Evolutionary conservation across 2,113 vertebrate genomes (phyloP), one percentile per base, ranked within the genome.

Genomic region (Oncorhynchus kisutch): DNA sequence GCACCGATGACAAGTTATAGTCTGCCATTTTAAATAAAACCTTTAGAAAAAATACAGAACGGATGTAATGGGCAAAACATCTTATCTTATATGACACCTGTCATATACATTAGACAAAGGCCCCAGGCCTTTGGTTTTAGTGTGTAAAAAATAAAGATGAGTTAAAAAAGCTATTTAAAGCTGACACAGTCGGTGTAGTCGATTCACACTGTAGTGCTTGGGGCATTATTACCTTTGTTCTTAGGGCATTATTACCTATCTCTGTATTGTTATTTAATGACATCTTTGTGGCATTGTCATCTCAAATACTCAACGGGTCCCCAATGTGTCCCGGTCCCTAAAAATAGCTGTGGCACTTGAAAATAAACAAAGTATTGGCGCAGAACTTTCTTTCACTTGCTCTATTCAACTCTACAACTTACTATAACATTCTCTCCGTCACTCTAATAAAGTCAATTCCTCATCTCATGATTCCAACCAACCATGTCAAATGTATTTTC

Each of bases 61-160:
- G 39, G 8, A 11, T 54, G 18, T 64, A 77, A 29, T 2, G n/a
- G 45, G 68, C 65, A 72, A 25, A 67, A 25, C 70, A 70, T 59
- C 18, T 48, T n/a, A 45, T 60, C 65, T 31, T 51, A 49, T 57
- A 49, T 68, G 66, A 51, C 60, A 70, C 65, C 29, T 57, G 67
- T 72, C 75, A 60, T 22, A 25, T 49, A 73, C 66, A 77, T 68
- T 60, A 79, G 34, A 81, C 68, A 72, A 22, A 75, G 90, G 91
- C 91, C 78, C 91, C 92, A 89, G 92, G 91, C 92, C 92, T 79
- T 72, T 51, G 48, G 57, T 12, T 79, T 85, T 77, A 88, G 24
- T 77, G 66, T 3, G 67, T 67, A 51, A 45, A 78, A 74, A 27
- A 79, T 79, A 80, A 64, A 79, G 76, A 62, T 70, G 31, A 79